phyloP scores from a whole-genome alignment of 2,113 vertebrate species.

The Phycodurus eques region DNA sequence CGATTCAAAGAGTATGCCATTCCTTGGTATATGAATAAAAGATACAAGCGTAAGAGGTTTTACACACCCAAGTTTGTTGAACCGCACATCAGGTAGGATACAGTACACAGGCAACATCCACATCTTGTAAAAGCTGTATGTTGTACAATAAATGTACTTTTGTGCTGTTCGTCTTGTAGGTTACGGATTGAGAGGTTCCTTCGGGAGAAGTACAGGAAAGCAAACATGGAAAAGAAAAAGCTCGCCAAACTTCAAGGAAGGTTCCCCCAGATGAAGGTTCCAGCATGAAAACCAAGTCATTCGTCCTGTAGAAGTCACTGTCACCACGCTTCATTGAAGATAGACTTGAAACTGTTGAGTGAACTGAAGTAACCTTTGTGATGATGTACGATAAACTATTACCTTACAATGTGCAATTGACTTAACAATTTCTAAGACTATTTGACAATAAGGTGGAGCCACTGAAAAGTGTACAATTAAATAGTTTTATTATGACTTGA shows the following conservation, averaged over 20 bases:
- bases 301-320: background rate
- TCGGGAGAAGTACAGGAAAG: conserved; percentile 51
- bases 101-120: background rate
- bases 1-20: conserved; percentile 87
- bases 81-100: conserved; percentile 80
- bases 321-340: background rate
- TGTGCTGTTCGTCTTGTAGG: conserved; percentile 67
- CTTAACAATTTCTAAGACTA: background rate
- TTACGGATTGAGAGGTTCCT: conserved; percentile 80
- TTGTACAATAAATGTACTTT: background rate
- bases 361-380: conserved; percentile 18
- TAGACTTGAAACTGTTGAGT: background rate
- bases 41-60: conserved; percentile 81
- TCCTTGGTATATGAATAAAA: conserved; percentile 91
- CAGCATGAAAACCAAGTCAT: conserved; percentile 31
- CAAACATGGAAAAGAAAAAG: conserved; percentile 52
- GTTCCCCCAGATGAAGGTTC: conserved; percentile 74
- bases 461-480: conserved; percentile 30
- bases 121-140: background rate
- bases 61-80: conserved; percentile 81
- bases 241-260: conserved; percentile 63
- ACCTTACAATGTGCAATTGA: background rate
- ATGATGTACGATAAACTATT: conserved; percentile 22
- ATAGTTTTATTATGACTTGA: conserved; percentile 34
- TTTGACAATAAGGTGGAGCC: background rate